phyloP scores from a whole-genome alignment of 1,140 invertebrate species.

The Oncopeltus fasciatus region DNA sequence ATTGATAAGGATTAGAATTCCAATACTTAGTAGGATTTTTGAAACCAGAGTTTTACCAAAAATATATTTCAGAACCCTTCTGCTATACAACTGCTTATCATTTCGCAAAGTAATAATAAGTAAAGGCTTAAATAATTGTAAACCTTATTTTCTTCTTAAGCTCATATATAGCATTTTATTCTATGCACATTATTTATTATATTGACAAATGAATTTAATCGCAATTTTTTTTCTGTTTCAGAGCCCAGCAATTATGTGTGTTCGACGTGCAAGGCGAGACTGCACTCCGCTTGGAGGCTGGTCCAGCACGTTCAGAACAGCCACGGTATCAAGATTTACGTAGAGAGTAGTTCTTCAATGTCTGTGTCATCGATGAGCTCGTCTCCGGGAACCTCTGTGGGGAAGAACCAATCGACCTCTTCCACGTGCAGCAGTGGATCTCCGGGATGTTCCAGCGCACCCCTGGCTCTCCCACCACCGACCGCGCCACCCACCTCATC shows the following conservation, averaged over 20 bases:
- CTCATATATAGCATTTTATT: too few relatives aligned
- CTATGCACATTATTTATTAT: too few relatives aligned
- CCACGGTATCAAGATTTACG: slow-evolving; percentile 87
- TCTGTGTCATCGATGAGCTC: slow-evolving; percentile 26
- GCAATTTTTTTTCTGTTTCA: slow-evolving; percentile 52
- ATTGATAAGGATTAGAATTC: too few relatives aligned
- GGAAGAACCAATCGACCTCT: slow-evolving; percentile 36
- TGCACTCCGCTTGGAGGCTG: slow-evolving; percentile 82
- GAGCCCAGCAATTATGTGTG: slow-evolving; percentile 90
- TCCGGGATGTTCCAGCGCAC: slow-evolving; percentile 30
- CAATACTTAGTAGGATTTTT: too few relatives aligned
- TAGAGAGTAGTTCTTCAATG: slow-evolving; percentile 41
- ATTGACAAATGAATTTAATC: too few relatives aligned
- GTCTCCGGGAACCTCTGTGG: slow-evolving; percentile 31
- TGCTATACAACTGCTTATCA: too few relatives aligned
- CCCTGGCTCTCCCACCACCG: slow-evolving; percentile 37
- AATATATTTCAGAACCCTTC: too few relatives aligned
- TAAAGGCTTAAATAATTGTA: too few relatives aligned
- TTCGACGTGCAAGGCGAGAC: slow-evolving; percentile 79
- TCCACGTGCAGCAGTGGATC: slow-evolving; percentile 35
- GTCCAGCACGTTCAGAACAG: slow-evolving; percentile 87
- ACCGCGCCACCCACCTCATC: slow-evolving; percentile 31
- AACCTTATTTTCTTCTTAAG: too few relatives aligned
- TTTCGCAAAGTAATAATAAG: too few relatives aligned
- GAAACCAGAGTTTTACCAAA: too few relatives aligned